Evolutionary conservation across 2,888 invertebrate genomes (phyloP).

Genomic region (Anticlea derivata): DNA sequence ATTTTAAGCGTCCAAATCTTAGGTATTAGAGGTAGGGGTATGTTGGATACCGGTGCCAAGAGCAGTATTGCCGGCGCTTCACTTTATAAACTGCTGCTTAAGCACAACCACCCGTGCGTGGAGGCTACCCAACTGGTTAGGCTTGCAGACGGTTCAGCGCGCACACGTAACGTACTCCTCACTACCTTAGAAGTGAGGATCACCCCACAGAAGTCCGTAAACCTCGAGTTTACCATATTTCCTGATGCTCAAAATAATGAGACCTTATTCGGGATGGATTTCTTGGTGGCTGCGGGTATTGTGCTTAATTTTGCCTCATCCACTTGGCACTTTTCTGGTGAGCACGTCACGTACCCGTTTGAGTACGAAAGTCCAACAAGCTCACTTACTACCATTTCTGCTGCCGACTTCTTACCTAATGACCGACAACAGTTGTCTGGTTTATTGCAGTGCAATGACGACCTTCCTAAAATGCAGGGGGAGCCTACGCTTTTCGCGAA

Average conservation of each 20-base stretch:
- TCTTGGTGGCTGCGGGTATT: neutral
- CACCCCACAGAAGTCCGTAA: neutral
- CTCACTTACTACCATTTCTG: neutral
- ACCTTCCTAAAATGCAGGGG: neutral
- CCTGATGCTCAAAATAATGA: constrained; percentile 5
- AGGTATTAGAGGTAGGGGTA: neutral
- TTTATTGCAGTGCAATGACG: neutral
- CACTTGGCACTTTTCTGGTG: neutral
- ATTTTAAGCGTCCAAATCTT: neutral
- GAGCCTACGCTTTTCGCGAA: neutral
- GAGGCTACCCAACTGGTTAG: neutral
- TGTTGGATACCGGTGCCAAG: neutral
- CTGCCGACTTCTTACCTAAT: neutral
- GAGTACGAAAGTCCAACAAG: neutral
- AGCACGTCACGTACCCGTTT: neutral
- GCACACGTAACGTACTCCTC: neutral
- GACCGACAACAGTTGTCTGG: neutral
- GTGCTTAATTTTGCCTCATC: neutral
- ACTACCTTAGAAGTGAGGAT: neutral
- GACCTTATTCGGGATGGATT: neutral
- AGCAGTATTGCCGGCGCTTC: neutral
- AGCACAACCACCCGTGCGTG: neutral
- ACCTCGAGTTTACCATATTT: neutral
- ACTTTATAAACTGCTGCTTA: neutral
- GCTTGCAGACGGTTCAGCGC: neutral